Base-by-base conservation (phyloP, 2,888 invertebrate genomes). In the Xanthia icteritia region DNA sequence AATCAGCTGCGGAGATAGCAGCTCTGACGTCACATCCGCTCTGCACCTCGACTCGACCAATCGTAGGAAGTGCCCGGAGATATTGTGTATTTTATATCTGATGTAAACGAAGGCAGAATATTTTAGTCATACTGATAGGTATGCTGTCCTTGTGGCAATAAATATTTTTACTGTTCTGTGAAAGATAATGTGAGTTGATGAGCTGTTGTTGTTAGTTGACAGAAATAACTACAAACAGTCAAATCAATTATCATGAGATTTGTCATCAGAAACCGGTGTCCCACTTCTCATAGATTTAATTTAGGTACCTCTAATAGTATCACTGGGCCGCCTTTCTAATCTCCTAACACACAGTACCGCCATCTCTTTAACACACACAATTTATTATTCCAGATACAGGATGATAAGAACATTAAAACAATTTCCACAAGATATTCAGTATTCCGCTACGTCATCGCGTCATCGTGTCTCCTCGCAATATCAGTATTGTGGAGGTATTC, bases 1-100 rank as follows among this genome's bases (percentile, higher is more conserved):
- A 93, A 93, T 93, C 93, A 92, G 91, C 89, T 86, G 77, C 79
- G 70, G 83, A 90, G 93, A 94, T 94, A 93, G 89, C 89, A 90
- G 87, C 82, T 86, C 87, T 93, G 92, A 92, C 92, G 92, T 93
- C 92, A 93, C 92, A 86, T 92, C 93, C 90, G 84, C 78, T 84
- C 73, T 89, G 85, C 89, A 89, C 90, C 89, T 90, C 89, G 88
- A 86, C 89, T 90, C 89, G 89, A 86, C 89, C 90, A 90, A 90
- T 90, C 89, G 88, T 82, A 87, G 86, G 89, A 89, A 86, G 85
- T 86, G 85, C 85, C 86, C 86, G 66, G 79, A 88, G 85, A 88
- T 87, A 87, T 88, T 86, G 82, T 79, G 72, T 77, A 78, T 82
- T 88, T 88, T 87, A 87, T 85, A 84, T 88, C 80, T 86, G 81